Evolutionary conservation across 53 echinoderm and acorn worm genomes (phyloP).

Genomic region (Mesocentrotus franciscanus): DNA sequence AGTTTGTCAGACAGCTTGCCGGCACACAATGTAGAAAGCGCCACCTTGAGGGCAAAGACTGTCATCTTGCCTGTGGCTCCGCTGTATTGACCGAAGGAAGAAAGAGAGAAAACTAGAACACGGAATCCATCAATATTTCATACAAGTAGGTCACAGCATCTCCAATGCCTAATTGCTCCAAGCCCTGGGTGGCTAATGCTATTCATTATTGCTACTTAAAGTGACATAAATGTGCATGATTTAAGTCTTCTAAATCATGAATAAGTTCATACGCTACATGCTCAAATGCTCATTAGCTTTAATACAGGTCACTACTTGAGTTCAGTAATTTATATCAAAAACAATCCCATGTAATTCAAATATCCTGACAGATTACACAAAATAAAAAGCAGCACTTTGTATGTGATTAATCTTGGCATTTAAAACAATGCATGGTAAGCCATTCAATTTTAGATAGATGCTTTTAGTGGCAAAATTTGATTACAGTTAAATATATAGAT

Average conservation of each 20-base stretch:
- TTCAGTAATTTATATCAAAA: background rate
- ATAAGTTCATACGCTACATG: background rate
- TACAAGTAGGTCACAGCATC: constrained; percentile 4
- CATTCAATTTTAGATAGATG: no score
- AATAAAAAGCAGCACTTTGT: no score
- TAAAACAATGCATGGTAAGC: no score
- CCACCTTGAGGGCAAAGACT: constrained; percentile 94
- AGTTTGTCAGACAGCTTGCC: constrained; percentile 98
- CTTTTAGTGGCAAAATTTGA: no score
- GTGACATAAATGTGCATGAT: background rate
- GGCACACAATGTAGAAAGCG: constrained; percentile 88
- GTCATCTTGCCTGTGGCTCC: constrained; percentile 91
- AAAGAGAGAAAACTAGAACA: constrained; percentile 29
- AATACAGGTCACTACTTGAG: background rate
- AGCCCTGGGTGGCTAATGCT: background rate
- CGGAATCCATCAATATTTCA: constrained; percentile 44
- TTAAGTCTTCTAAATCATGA: background rate
- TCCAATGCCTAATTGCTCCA: background rate
- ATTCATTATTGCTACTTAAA: background rate
- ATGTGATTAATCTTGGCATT: no score
- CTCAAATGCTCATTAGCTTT: background rate
- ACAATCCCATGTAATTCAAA: no score
- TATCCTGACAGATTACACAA: no score
- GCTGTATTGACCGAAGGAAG: constrained; percentile 64
- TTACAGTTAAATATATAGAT: no score